Percentiles rank a stretch among this genome's conserved stretches.
phyloP scores from a whole-genome alignment of 1,140 invertebrate genomes.

The Argopecten irradians region DNA sequence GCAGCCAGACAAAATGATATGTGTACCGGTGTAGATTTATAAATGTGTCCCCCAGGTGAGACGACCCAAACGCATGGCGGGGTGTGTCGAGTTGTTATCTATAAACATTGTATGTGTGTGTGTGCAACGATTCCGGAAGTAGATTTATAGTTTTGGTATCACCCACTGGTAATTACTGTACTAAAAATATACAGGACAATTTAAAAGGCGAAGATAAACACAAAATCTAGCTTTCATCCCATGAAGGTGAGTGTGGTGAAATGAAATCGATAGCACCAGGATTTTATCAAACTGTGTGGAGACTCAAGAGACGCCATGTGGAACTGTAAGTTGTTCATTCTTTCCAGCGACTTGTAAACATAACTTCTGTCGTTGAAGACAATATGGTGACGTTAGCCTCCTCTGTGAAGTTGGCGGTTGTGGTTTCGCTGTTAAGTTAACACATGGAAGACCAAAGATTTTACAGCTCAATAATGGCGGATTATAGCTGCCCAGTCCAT shows the following conservation, averaged over 20 bases:
- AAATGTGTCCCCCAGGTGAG: not conserved
- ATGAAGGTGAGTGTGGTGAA: not conserved
- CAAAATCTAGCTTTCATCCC: not conserved
- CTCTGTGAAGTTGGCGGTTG: not conserved
- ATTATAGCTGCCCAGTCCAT: not conserved
- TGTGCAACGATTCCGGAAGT: not conserved
- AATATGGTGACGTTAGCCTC: not conserved
- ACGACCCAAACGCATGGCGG: not conserved
- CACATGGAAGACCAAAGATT: not conserved
- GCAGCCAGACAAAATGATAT: not conserved
- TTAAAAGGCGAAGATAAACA: too few relatives aligned
- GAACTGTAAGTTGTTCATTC: not conserved
- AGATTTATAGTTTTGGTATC: not conserved
- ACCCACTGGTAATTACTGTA: not conserved
- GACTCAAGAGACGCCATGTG: too few relatives aligned
- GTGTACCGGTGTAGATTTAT: not conserved
- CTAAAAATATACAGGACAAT: not conserved
- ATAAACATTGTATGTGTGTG: not conserved
- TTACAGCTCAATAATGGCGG: not conserved
- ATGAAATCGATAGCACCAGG: not conserved
- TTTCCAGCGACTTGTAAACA: too few relatives aligned
- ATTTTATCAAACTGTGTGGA: not conserved
- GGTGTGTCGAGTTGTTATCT: not conserved
- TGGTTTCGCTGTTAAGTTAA: not conserved
- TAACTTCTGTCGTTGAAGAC: not conserved